Evolutionary conservation across 1,140 invertebrate species (phyloP).

Genomic region (Dreissena rostriformis): DNA sequence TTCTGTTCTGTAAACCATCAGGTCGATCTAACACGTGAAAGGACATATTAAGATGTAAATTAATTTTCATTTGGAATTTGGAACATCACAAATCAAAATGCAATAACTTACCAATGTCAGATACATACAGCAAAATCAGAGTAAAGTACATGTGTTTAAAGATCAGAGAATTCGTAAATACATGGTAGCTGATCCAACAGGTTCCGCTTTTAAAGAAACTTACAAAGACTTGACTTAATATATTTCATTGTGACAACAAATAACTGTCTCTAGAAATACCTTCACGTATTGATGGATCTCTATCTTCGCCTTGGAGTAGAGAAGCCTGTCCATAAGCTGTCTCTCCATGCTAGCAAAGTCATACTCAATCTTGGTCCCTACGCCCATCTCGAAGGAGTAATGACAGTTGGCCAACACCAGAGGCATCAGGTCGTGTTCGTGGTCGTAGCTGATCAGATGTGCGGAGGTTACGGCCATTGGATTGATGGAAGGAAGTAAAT

Average conservation of each 20-base stretch:
- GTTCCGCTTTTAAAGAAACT: too few species aligned
- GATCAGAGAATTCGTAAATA: too few species aligned
- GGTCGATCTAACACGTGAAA: slow-evolving; percentile 24
- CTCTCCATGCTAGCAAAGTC: slow-evolving; percentile 67
- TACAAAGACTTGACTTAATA: too few species aligned
- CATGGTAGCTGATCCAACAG: too few species aligned
- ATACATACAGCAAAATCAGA: too few species aligned
- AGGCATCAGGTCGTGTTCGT: slow-evolving; percentile 65
- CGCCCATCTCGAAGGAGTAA: slow-evolving; percentile 13
- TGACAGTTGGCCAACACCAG: slow-evolving; percentile 68
- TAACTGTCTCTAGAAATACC: too few species aligned
- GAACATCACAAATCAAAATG: too few species aligned
- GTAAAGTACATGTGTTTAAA: too few species aligned
- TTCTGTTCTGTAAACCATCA: slow-evolving; percentile 50
- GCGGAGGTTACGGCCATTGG: slow-evolving; percentile 40
- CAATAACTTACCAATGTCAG: too few species aligned
- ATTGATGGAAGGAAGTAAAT: neutral
- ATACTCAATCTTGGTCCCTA: slow-evolving; percentile 48
- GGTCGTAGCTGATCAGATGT: slow-evolving; percentile 65
- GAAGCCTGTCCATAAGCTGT: slow-evolving; percentile 63
- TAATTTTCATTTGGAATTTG: too few species aligned
- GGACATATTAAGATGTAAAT: neutral
- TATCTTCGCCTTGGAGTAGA: slow-evolving; percentile 63
- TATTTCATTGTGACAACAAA: too few species aligned
- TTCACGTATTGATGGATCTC: neutral